Evolutionary conservation across 2,888 invertebrate genomes (phyloP).

Genomic region (Drosophila meridiana): DNA sequence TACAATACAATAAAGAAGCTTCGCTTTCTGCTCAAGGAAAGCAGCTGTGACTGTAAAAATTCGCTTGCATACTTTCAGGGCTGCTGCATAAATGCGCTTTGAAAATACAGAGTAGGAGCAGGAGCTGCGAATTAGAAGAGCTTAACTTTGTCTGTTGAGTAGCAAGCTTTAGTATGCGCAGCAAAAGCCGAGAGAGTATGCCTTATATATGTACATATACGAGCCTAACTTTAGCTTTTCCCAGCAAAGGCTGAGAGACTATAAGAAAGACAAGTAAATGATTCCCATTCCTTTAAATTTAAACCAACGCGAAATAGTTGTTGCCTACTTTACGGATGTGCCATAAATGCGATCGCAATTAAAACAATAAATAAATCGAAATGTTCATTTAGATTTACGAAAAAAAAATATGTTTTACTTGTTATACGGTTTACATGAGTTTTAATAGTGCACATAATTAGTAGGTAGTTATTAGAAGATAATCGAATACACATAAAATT

Average conservation of each 20-base stretch:
- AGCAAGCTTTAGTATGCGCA: neutral
- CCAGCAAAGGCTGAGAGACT: neutral
- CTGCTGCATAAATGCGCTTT: neutral
- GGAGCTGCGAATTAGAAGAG: neutral
- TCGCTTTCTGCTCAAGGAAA: accelerated
- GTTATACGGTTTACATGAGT: slow-evolving; percentile 56
- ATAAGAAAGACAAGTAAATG: neutral
- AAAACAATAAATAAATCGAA: neutral
- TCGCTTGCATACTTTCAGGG: slow-evolving; percentile 12
- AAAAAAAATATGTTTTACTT: slow-evolving; percentile 13
- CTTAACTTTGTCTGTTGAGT: neutral
- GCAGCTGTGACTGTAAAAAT: no score
- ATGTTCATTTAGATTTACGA: neutral
- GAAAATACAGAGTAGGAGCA: neutral
- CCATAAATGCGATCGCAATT: neutral
- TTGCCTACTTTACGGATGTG: neutral
- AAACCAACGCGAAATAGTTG: neutral
- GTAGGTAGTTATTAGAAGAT: slow-evolving; percentile 67
- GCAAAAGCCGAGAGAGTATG: neutral
- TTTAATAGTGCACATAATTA: slow-evolving; percentile 60
- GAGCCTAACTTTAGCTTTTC: no score
- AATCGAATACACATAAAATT: slow-evolving; percentile 58
- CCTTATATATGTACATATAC: no score
- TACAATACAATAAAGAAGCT: neutral
- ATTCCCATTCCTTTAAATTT: neutral